Base-by-base conservation (phyloP, 2,888 invertebrate genomes). In the Cenopis cana region DNA sequence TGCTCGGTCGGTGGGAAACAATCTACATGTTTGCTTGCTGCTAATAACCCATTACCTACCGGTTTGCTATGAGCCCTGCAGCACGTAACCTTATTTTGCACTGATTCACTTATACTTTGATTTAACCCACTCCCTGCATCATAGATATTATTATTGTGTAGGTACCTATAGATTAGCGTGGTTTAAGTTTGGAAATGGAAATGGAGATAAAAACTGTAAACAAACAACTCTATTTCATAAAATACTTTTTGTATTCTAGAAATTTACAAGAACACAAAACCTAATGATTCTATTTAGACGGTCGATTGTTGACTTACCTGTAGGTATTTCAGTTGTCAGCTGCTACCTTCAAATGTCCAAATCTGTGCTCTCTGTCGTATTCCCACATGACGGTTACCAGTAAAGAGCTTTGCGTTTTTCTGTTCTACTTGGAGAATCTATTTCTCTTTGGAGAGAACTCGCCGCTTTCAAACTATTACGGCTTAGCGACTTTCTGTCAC, bases 1-100 rank as follows among this genome's bases (percentile, higher is more conserved):
- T 54, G 68, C 84, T 83, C 83, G 84, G 79, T 83, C 83, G 84
- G 79, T 77, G 82, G 75, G 85, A 86, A 87, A 85, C 86, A 87
- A 86, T 86, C 79, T 75, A 75, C 74, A 76, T 85, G 85, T 88
- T 88, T 87, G 79, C 83, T 81, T 76, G 80, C 75, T 73, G 72
- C 79, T 87, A 89, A 88, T 87, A 77, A 85, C 67, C 82, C 76
- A 79, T 38, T 59, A 59, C 60, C 59, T 60, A 49, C 17, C n/a
- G 38, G 38, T 59, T 60, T 29, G 60, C 24, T 46, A 29, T 60
- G 46, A 46, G 24, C 41, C 24, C 17, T 6, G 29, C 60, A 24
- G 24, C 24, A 60, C 60, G 60, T 46, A 60, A 60, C 24, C 17
- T 46, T 17, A 60, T 29, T 46, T 29, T 60, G 46, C 17, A 46